Base-by-base conservation (phyloP, 2,797 vertebrate genomes). In the Fratercula arctica region DNA sequence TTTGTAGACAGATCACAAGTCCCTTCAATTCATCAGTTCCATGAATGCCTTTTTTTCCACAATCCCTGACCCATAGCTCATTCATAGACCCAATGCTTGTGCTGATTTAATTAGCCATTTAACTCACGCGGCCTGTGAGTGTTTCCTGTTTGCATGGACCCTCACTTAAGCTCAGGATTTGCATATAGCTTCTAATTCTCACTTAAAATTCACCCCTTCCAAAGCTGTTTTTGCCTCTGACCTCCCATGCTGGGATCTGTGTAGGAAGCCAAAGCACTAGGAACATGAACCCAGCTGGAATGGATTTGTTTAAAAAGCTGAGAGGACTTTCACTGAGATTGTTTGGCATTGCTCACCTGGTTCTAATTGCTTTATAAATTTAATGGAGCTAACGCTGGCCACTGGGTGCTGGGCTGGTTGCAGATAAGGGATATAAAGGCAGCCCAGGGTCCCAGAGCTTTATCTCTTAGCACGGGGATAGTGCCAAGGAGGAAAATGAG, bases 291-390 rank as follows among this genome's bases (percentile, higher is more conserved):
- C 43, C 95, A 85, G 85, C 83, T 96, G 91, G 77, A 90, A 75
- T 60, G 28, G 67, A 88, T 96, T 96, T 94, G 70, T 73, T 91
- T 82, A 64, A 96, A 95, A 94, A 85, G 69, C 87, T 70, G 56
- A 67, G 63, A 73, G 50, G 77, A 84, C 77, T 86, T 95, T 93
- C 89, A 73, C 73, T 89, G 79, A 79, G 85, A 25, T 4, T 46
- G 56, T 91, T 82, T 85, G 69, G 80, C 86, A 59, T 73, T 73
- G 73, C 41, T 95, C 67, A 31, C 25, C 56, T 57, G 51, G 2
- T 81, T 60, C 70, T 94, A 91, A 91, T 84, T 93, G 91, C 50
- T 88, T 96, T 75, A 61, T 79, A 74, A 92, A 80, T 80, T 37
- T 83, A 35, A 75, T 80, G 57, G 80, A 74, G 45, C 37, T 77